These are phyloP conservation scores for Atlantisia rogersi DNA, from an alignment of 2,113 vertebrate genomes.

Conservation along the genomic window DNA sequence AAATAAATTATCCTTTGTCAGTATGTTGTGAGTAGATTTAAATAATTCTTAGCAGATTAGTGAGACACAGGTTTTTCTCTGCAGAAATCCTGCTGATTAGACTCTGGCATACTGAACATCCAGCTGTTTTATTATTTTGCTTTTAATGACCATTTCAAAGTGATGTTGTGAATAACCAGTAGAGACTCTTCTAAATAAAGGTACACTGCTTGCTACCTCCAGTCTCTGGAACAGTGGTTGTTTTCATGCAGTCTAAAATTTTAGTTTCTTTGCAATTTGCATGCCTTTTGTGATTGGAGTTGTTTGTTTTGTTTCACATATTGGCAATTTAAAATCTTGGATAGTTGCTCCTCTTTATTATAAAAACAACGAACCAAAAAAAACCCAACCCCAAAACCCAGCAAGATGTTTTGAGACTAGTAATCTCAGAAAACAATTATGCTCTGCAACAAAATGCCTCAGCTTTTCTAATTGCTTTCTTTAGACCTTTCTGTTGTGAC, in stretches of 20 bases:
- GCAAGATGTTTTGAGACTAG: background rate
- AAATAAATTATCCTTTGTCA: constrained; percentile 12
- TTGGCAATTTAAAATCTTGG: background rate
- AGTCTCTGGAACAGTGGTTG: background rate
- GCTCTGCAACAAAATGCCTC: background rate
- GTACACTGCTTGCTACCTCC: background rate
- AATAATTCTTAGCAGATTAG: background rate
- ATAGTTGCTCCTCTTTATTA: background rate
- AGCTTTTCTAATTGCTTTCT: background rate
- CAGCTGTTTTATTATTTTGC: background rate
- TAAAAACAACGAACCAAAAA: background rate
- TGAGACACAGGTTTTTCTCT: background rate
- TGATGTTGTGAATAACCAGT: background rate
- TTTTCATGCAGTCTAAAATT: background rate
- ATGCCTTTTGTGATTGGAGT: background rate
- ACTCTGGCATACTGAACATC: background rate
- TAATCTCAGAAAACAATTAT: background rate
- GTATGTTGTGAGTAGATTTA: background rate
- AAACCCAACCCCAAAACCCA: too few relatives aligned
- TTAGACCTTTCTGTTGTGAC: background rate
- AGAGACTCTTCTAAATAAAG: background rate
- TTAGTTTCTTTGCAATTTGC: background rate
- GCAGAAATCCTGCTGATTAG: background rate
- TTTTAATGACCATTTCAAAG: background rate
- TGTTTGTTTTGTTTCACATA: background rate